A percentile compares a stretch with the other conserved stretches of the same genome.
Evolutionary conservation across 2,888 invertebrate genomes (phyloP).

Genomic region (Hemaris fuciformis): DNA sequence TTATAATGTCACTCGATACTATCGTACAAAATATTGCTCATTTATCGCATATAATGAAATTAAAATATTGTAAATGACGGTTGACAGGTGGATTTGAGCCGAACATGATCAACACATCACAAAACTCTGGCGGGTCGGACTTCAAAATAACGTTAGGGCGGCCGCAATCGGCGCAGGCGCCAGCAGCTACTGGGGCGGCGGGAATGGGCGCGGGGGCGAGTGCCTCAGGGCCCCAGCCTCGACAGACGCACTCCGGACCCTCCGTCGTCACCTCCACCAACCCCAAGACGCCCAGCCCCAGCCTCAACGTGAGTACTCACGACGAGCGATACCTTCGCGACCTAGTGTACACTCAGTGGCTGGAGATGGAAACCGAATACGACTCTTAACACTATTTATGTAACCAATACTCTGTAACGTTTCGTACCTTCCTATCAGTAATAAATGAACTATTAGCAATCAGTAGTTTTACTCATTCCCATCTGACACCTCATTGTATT

Average conservation of each 20-base stretch:
- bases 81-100: slow-evolving; percentile 34
- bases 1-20: too few relatives aligned
- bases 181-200: slow-evolving; percentile 20
- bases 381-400: too few relatives aligned
- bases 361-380: background rate
- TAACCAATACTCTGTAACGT: background rate
- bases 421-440: background rate
- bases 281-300: slow-evolving; percentile 92
- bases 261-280: slow-evolving; percentile 88
- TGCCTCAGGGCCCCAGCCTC: background rate
- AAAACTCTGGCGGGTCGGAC: slow-evolving; percentile 63
- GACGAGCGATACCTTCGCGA: background rate
- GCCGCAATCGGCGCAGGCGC: slow-evolving; percentile 23
- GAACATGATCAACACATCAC: slow-evolving; percentile 34
- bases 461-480: slow-evolving; percentile 3
- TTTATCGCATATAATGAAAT: too few relatives aligned
- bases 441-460: background rate
- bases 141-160: slow-evolving; percentile 85
- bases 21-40: too few relatives aligned
- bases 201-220: background rate
- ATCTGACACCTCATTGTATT: background rate
- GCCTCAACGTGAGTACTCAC: slow-evolving; percentile 77
- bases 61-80: background rate
- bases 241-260: slow-evolving; percentile 32
- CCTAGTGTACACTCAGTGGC: background rate